Evolutionary conservation across 2,113 vertebrate genomes (phyloP).

Genomic region (Paramisgurnus dabryanus): DNA sequence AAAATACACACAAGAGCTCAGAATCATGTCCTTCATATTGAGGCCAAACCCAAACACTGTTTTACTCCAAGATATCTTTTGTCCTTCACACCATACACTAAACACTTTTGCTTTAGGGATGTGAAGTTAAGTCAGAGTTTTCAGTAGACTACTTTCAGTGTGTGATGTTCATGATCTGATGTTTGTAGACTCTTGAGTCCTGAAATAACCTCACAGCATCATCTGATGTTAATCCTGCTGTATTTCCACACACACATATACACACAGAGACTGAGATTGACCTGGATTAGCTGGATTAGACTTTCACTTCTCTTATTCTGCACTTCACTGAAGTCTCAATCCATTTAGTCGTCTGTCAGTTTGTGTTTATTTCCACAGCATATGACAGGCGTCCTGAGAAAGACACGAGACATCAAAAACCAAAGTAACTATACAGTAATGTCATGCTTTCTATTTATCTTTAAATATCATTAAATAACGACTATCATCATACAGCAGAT

Average conservation of each 20-base stretch:
- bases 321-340: slow-evolving; percentile 62
- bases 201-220: background rate
- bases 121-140: background rate
- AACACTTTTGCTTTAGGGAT: background rate
- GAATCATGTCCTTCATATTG: too few relatives aligned
- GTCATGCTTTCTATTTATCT: background rate
- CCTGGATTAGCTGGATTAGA: slow-evolving; percentile 66
- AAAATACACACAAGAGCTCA: too few relatives aligned
- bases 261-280: slow-evolving; percentile 60
- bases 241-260: slow-evolving; percentile 59
- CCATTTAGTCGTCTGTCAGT: slow-evolving; percentile 62
- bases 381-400: background rate
- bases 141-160: background rate
- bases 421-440: background rate
- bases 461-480: too few relatives aligned
- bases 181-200: background rate
- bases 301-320: slow-evolving; percentile 51
- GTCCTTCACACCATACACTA: background rate
- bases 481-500: too few relatives aligned
- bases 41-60: background rate
- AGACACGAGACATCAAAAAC: slow-evolving; percentile 4
- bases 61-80: background rate
- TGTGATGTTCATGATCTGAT: background rate
- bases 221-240: slow-evolving; percentile 45
- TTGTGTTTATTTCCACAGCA: slow-evolving; percentile 22